These are phyloP conservation scores for Eupithecia exiguata DNA, from an alignment of 2,888 invertebrate species.

Conservation along the genomic window DNA sequence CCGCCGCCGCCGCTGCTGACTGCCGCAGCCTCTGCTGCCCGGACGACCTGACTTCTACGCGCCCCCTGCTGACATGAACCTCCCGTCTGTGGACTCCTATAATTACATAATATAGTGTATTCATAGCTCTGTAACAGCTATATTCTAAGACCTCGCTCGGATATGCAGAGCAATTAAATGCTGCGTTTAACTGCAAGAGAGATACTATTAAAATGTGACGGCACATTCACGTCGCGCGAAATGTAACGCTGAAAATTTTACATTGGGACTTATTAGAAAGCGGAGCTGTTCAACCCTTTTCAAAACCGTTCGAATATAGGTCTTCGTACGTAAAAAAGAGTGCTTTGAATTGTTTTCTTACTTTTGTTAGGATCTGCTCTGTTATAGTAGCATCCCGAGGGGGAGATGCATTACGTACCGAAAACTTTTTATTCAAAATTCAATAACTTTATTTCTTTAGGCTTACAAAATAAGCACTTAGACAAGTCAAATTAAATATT, in stretches of 20 bases:
- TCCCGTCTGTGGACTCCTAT: background rate
- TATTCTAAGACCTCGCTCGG: background rate
- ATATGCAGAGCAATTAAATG: background rate
- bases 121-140: background rate
- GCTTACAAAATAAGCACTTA: too few species aligned
- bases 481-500: too few species aligned
- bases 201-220: slow-evolving; percentile 17
- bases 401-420: background rate
- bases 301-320: slow-evolving; percentile 32
- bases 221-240: slow-evolving; percentile 38
- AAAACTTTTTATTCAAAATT: too few species aligned
- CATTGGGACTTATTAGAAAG: slow-evolving; percentile 37
- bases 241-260: slow-evolving; percentile 38
- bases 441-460: too few species aligned
- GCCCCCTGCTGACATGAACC: slow-evolving; percentile 5
- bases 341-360: background rate
- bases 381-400: background rate
- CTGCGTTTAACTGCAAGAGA: background rate
- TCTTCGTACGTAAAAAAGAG: slow-evolving; percentile 20
- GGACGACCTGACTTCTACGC: slow-evolving; percentile 16
- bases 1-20: slow-evolving; percentile 60
- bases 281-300: slow-evolving; percentile 33
- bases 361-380: slow-evolving; percentile 6
- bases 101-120: background rate
- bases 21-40: slow-evolving; percentile 55